Evolutionary conservation across 1,140 invertebrate species (phyloP).

Genomic region (Sycobia sp.): DNA sequence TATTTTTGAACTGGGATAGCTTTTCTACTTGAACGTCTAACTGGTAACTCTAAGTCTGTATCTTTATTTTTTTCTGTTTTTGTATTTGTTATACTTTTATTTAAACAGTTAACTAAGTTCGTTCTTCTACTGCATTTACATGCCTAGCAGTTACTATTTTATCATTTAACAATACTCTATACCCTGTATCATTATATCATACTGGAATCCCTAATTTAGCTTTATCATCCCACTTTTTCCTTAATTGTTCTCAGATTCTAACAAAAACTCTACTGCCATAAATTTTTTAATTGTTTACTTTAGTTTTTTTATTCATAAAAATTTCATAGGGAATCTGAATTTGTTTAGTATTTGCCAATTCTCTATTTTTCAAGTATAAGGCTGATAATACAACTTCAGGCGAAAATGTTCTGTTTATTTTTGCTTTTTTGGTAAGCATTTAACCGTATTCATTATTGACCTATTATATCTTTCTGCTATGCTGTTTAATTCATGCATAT

Average conservation of each 20-base stretch:
- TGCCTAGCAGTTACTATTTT: too few species aligned
- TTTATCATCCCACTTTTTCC: not conserved
- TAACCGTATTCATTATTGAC: too few species aligned
- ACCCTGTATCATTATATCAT: too few species aligned
- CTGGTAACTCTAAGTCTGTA: too few species aligned
- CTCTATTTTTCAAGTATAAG: not conserved
- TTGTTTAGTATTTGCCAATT: too few species aligned
- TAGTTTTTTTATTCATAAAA: not conserved
- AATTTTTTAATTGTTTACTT: not conserved
- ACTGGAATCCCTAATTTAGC: not conserved
- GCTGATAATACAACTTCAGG: not conserved
- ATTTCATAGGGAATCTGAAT: not conserved
- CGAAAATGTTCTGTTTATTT: not conserved
- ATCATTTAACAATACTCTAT: too few species aligned
- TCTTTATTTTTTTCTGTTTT: too few species aligned
- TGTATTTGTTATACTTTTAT: too few species aligned
- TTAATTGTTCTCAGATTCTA: not conserved
- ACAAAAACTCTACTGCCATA: constrained; percentile 1
- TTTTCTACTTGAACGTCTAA: too few species aligned
- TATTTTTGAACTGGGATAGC: too few species aligned
- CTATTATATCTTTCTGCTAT: not conserved
- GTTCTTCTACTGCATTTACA: too few species aligned
- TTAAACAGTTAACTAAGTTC: too few species aligned
- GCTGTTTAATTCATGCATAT: not conserved
- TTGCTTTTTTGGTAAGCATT: not conserved